A percentile compares a stretch with the other conserved stretches of the same genome.
Conservation (phyloP, 2,797 vertebrate species). For the Scolopax bukidnonensis region DNA sequence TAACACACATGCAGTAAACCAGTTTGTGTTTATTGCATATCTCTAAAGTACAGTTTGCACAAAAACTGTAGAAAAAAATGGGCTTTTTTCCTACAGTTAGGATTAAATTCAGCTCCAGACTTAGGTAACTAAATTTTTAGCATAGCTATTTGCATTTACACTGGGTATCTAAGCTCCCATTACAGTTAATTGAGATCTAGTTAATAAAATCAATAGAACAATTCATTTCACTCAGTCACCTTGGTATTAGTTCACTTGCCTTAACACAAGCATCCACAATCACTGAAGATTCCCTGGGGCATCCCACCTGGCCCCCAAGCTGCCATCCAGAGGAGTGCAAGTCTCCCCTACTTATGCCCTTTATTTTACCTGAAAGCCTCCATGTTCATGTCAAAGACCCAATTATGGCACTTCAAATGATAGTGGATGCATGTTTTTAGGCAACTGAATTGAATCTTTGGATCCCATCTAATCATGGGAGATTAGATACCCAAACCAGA, state of each 20-base stretch:
- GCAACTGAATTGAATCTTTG: background rate
- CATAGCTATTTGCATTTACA: background rate
- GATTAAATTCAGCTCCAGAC: background rate
- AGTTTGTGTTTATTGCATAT: background rate
- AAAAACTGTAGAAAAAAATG: background rate
- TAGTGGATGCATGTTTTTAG: background rate
- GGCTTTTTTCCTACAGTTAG: background rate
- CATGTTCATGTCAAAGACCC: background rate
- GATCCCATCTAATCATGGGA: background rate
- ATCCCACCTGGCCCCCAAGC: background rate
- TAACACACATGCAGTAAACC: background rate
- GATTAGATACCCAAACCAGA: background rate
- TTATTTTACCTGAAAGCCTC: background rate
- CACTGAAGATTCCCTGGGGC: background rate
- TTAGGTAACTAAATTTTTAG: background rate
- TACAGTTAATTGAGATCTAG: background rate
- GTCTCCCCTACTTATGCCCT: background rate
- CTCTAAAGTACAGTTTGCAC: background rate
- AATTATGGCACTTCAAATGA: background rate
- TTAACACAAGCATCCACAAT: background rate
- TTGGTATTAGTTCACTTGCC: background rate
- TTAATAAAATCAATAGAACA: background rate
- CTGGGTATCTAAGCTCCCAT: background rate
- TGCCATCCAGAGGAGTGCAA: background rate
- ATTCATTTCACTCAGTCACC: background rate